phyloP scores from a whole-genome alignment of 2,797 vertebrate species.

The Eptatretus atami region DNA sequence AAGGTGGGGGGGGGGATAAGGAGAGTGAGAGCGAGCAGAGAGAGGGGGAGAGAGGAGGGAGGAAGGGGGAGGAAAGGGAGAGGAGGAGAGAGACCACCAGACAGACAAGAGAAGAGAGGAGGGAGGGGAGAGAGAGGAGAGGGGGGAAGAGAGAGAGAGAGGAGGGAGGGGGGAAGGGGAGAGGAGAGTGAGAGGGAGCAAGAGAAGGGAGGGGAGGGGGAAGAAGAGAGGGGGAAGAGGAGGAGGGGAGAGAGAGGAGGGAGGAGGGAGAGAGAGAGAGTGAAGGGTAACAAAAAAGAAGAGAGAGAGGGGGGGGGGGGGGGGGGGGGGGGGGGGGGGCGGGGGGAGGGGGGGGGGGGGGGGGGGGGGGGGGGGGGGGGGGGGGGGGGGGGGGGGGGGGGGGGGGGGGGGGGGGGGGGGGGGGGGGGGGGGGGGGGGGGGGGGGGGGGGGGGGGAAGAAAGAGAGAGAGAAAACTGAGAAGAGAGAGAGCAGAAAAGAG shows the following conservation, averaged over 20 bases:
- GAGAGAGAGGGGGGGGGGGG: neutral
- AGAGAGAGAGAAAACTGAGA: neutral
- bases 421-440: neutral
- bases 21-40: neutral
- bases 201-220: neutral
- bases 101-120: neutral
- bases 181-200: neutral
- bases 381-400: too few species aligned
- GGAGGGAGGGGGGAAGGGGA: neutral
- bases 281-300: neutral
- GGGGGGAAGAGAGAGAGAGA: neutral
- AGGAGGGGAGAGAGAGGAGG: neutral
- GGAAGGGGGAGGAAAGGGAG: neutral
- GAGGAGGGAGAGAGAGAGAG: slow-evolving; percentile 3
- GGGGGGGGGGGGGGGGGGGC: neutral
- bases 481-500: neutral
- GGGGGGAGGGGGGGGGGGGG: neutral
- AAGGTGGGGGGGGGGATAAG: too few species aligned
- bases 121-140: neutral
- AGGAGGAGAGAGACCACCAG: neutral
- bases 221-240: neutral
- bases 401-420: neutral
- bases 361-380: too few species aligned
- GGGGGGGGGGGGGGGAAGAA: neutral
- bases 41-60: neutral